A percentile compares a stretch with the other conserved stretches of the same genome.
Conservation (phyloP, 2,888 invertebrate species). For the Lasius platythorax region DNA sequence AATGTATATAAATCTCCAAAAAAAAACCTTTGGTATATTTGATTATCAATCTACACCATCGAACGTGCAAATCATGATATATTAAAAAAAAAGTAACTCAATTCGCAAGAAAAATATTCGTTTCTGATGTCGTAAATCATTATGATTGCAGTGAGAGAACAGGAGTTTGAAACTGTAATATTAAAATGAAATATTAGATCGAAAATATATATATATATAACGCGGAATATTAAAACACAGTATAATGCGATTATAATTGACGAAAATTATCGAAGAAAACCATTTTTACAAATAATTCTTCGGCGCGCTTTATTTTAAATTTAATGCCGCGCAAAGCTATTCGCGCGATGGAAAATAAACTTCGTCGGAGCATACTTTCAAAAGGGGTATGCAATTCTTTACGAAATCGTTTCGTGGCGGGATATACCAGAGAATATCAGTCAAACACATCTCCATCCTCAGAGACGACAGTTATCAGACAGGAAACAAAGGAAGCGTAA, state of each 20-base stretch:
- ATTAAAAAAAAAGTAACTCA: too few species aligned
- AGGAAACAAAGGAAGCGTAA: constrained; percentile 48
- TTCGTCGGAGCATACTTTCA: constrained; percentile 5
- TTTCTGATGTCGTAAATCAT: too few species aligned
- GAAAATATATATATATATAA: too few species aligned
- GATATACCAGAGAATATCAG: background rate
- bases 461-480: constrained; percentile 53
- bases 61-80: too few species aligned
- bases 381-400: constrained; percentile 19
- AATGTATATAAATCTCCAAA: too few species aligned
- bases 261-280: background rate
- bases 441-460: constrained; percentile 31
- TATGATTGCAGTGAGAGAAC: too few species aligned
- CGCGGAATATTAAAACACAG: too few species aligned
- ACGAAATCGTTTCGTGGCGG: constrained; percentile 21
- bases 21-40: too few species aligned
- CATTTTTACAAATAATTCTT: background rate
- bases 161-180: too few species aligned
- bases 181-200: too few species aligned
- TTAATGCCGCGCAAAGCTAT: background rate
- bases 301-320: background rate
- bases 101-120: background rate
- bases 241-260: too few species aligned
- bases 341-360: constrained; percentile 14
- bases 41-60: too few species aligned